Evolutionary conservation across 2,113 vertebrate species (phyloP).

Genomic region (Bettongia penicillata): DNA sequence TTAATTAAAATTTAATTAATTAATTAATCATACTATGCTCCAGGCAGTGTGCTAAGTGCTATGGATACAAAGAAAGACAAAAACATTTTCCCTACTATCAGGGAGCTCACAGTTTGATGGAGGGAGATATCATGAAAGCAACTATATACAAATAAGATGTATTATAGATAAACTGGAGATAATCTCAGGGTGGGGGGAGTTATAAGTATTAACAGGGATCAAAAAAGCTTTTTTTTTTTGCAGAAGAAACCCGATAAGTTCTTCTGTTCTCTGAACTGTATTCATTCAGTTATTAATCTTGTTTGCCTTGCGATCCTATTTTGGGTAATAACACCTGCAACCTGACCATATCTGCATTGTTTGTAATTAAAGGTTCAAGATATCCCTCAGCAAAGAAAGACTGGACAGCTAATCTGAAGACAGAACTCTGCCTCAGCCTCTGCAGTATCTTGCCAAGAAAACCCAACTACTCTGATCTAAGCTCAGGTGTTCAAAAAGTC

Average conservation of each 20-base stretch:
- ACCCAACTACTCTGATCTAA: not conserved
- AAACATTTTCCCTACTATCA: not conserved
- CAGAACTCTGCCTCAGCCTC: not conserved
- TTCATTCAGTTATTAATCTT: not conserved
- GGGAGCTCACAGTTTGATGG: not conserved
- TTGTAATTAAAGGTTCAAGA: not conserved
- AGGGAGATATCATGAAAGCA: not conserved
- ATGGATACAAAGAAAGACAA: not conserved
- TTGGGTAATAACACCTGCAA: not conserved
- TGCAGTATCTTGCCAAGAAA: not conserved
- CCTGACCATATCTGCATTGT: not conserved
- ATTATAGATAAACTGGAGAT: not conserved
- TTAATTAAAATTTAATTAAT: too few relatives aligned
- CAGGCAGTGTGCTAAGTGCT: not conserved
- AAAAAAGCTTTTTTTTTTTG: not conserved
- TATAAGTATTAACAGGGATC: not conserved
- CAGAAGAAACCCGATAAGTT: not conserved
- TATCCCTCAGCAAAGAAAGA: not conserved
- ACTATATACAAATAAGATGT: not conserved
- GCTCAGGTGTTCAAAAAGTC: not conserved
- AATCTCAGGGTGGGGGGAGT: not conserved
- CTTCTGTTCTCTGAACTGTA: not conserved
- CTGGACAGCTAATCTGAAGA: not conserved
- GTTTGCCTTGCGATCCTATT: not conserved
- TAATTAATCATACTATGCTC: not conserved